These are phyloP conservation scores for Choloepus hoffmanni DNA, from an alignment of 2,113 vertebrate species.

Conservation along the genomic window DNA sequence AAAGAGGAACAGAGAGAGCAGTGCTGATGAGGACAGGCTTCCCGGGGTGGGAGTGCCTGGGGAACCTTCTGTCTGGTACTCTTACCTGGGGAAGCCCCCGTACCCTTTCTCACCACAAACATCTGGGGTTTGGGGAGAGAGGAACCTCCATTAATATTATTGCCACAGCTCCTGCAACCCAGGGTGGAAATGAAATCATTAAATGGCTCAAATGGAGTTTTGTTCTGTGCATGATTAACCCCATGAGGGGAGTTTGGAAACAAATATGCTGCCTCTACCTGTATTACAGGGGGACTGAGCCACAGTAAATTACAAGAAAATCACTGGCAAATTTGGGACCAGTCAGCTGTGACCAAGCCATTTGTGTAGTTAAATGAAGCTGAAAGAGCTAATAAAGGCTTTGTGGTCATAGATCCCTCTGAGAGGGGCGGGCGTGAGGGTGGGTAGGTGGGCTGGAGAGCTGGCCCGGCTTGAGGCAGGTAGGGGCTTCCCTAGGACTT, in stretches of 20 bases:
- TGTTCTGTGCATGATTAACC: slow-evolving; percentile 70
- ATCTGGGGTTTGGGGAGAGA: neutral
- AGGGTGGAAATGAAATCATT: slow-evolving; percentile 63
- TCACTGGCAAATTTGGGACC: slow-evolving; percentile 58
- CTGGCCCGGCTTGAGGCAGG: neutral
- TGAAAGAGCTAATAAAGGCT: slow-evolving; percentile 70
- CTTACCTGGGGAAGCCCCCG: neutral
- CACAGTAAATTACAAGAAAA: slow-evolving; percentile 67
- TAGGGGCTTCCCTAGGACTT: neutral
- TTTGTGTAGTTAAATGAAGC: slow-evolving; percentile 73
- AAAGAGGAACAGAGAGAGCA: neutral
- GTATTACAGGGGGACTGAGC: slow-evolving; percentile 65
- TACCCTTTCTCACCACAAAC: neutral
- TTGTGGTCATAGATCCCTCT: slow-evolving; percentile 46
- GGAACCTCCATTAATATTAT: neutral
- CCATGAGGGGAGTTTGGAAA: slow-evolving; percentile 66
- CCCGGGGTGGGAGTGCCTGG: neutral
- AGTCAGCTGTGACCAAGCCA: slow-evolving; percentile 68
- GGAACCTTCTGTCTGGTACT: no score
- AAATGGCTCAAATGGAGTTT: slow-evolving; percentile 69
- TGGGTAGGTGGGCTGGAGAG: neutral
- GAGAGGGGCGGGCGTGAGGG: neutral
- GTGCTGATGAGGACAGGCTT: neutral
- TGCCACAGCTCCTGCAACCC: neutral
- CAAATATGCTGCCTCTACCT: slow-evolving; percentile 75